Base-by-base conservation (phyloP, 2,888 invertebrate genomes). In the Baronia brevicornis region DNA sequence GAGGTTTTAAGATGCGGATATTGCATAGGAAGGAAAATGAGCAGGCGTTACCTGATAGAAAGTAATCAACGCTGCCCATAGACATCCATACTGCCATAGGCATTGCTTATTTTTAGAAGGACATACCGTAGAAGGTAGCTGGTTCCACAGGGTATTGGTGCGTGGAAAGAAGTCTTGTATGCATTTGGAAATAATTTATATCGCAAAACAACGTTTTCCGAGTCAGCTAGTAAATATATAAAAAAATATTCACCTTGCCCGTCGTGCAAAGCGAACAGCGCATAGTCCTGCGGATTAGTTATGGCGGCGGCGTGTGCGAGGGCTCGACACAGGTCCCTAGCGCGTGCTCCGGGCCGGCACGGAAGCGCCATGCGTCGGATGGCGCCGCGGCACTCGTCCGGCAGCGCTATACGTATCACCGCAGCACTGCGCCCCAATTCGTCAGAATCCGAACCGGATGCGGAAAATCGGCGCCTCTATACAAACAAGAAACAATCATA, bases 261-360 rank as follows among this genome's bases (percentile, higher is more conserved):
- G 60, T 95, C 93, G 34, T 94, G 92, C 38, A 97, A 82, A 44
- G 95, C 91, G 63, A 94, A 97, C 33, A 98, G 88, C 33, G 95
- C 96, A 65, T 96, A 97, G 72, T 98, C 97, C 74, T 97, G 96
- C 8, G 97, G 96, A 78, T 97, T 98, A 36, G 97, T 97, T 49
- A 98, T 95, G 59, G 94, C 90, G 36, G 96, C 94, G 62, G 97
- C 96, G 66, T 97, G 96, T 7, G 97, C 97, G 34, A 98, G 93
- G 60, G 96, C 95, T 29, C 96, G 91, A 80, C 97, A 96, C 32
- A 98, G 91, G 75, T 97, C 97, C 29, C 92, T 89, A 0, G 96
- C 95, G 12, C 95, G 94, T 82, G 97, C 97, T 52, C 95, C 95
- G 0, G 97, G 96, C 52, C 97, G 87, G 46, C 96, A 94, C 21